Percentiles rank a stretch among this genome's conserved stretches.
Evolutionary conservation across 2,797 vertebrate species (phyloP).

Genomic region (Dallia pectoralis): DNA sequence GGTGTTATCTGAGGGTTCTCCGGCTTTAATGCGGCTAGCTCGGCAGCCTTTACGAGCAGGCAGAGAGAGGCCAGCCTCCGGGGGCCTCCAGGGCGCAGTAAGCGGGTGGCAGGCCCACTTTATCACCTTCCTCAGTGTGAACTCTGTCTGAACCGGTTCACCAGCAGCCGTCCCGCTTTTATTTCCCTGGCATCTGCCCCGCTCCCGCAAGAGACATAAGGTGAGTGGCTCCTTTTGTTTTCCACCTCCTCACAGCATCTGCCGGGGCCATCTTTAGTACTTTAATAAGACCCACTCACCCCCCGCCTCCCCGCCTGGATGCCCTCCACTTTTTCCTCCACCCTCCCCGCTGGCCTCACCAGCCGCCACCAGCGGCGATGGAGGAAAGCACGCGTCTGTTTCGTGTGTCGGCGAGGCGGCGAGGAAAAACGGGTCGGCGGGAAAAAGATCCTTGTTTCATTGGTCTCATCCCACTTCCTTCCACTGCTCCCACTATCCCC

Average conservation of each 20-base stretch:
- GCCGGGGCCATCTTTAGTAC: conserved; percentile 56
- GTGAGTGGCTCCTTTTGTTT: conserved; percentile 52
- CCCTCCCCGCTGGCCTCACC: conserved; percentile 1
- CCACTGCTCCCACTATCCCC: not conserved
- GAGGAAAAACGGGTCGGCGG: not conserved
- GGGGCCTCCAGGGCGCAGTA: conserved; percentile 56
- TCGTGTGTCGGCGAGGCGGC: not conserved
- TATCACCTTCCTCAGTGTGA: conserved; percentile 56
- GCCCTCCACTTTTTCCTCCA: conserved; percentile 18
- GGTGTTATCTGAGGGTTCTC: not conserved
- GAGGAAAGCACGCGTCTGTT: conserved; percentile 3
- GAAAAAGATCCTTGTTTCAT: conserved; percentile 9
- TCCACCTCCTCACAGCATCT: conserved; percentile 51
- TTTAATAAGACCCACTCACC: conserved; percentile 53
- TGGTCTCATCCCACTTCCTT: conserved; percentile 16
- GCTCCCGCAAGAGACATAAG: conserved; percentile 38
- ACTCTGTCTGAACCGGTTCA: conserved; percentile 57
- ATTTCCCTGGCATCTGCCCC: conserved; percentile 52
- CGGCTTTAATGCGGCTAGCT: conserved; percentile 8
- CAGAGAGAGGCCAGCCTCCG: conserved; percentile 42
- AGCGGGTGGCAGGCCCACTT: conserved; percentile 58
- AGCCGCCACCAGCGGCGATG: not conserved
- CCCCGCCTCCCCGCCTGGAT: conserved; percentile 29
- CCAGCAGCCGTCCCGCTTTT: conserved; percentile 29
- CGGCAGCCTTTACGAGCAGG: conserved; percentile 36